Conservation (phyloP, 2,113 vertebrate genomes). For the Mesitornis unicolor region DNA sequence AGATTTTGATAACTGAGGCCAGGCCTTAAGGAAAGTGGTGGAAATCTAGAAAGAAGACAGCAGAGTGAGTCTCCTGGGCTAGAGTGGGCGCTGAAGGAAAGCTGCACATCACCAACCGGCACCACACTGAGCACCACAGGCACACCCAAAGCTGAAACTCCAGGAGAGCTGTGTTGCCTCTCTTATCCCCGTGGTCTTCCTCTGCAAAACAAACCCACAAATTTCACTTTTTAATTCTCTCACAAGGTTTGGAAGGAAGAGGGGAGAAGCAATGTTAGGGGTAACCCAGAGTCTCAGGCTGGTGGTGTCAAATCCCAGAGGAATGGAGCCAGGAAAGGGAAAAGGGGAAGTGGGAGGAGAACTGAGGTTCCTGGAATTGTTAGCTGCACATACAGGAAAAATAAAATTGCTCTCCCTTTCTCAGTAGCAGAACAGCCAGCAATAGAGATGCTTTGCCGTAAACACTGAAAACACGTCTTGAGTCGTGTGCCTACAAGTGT, state of each 20-base stretch:
- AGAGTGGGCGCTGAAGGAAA: accelerated
- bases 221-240: neutral
- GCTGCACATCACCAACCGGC: too few relatives aligned
- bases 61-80: neutral
- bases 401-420: neutral
- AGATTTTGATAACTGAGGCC: neutral
- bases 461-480: neutral
- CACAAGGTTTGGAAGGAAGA: neutral
- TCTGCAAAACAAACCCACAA: neutral
- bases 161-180: neutral
- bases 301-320: neutral
- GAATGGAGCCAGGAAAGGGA: constrained; percentile 36
- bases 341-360: constrained; percentile 44
- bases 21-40: neutral
- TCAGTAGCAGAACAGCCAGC: neutral
- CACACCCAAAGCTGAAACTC: neutral
- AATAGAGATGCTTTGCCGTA: neutral
- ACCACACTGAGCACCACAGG: neutral
- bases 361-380: constrained; percentile 50
- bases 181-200: neutral
- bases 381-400: constrained; percentile 27
- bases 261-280: neutral
- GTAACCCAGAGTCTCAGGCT: neutral
- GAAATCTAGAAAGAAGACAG: neutral
- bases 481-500: accelerated